Percentiles rank a stretch among this genome's conserved stretches.
These are phyloP conservation scores for Nothoprocta pentlandii DNA, from an alignment of 2,113 vertebrate species.

Conservation along the genomic window DNA sequence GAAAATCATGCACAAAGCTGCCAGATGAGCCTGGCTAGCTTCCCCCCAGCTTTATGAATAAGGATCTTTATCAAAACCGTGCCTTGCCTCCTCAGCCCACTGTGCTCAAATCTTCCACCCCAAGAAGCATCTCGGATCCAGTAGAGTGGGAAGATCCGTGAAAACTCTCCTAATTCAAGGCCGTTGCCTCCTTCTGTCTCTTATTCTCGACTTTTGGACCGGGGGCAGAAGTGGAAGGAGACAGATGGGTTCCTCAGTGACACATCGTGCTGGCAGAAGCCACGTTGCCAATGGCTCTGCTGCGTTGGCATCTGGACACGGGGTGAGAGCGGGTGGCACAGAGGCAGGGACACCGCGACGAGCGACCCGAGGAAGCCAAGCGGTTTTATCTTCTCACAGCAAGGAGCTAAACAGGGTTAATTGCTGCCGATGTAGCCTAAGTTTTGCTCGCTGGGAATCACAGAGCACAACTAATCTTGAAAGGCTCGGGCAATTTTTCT, in stretches of 20 bases:
- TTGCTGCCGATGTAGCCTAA: not conserved
- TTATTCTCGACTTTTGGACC: fast-evolving
- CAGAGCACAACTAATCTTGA: not conserved
- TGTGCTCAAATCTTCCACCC: not conserved
- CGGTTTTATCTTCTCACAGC: not conserved
- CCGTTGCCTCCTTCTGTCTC: not conserved
- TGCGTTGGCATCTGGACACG: fast-evolving
- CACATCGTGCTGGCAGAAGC: not conserved
- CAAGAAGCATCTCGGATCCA: not conserved
- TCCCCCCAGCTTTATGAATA: not conserved
- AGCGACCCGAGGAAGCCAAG: not conserved
- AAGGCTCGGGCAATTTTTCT: not conserved
- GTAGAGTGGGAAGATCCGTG: fast-evolving
- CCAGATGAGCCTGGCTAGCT: not conserved
- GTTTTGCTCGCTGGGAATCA: not conserved
- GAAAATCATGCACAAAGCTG: not conserved
- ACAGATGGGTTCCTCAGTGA: not conserved
- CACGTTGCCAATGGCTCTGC: not conserved
- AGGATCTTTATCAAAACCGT: not conserved
- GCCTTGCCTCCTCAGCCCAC: not conserved
- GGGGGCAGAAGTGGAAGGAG: not conserved
- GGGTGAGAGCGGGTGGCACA: not conserved
- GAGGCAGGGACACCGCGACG: not conserved
- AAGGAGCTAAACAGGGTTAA: conserved; percentile 12
- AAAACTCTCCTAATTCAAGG: not conserved